Evolutionary conservation across 53 echinoderm and acorn worm genomes (phyloP).

Genomic region (Zoroaster sp.): DNA sequence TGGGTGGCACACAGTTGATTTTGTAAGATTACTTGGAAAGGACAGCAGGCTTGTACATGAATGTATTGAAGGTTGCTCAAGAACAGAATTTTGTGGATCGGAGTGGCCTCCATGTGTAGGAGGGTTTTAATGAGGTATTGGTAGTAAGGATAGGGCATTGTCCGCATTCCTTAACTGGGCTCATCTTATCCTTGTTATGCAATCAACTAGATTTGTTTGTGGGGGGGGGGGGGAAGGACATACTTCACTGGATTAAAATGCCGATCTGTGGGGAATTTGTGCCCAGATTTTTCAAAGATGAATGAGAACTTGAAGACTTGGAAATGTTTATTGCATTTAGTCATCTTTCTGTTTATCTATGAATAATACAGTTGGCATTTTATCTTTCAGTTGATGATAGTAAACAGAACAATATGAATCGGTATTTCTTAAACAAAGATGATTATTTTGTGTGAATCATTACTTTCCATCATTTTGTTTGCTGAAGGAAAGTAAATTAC

Average conservation of each 20-base stretch:
- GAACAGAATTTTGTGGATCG: too few species aligned
- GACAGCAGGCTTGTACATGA: too few species aligned
- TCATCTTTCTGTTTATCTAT: background rate
- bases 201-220: background rate
- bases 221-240: background rate
- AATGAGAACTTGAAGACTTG: background rate
- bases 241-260: background rate
- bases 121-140: conserved; percentile 46
- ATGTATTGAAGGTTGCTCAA: too few species aligned
- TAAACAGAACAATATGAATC: background rate
- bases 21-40: too few species aligned
- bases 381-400: background rate
- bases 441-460: too few species aligned
- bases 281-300: background rate
- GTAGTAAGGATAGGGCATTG: conserved; percentile 7
- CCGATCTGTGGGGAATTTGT: background rate
- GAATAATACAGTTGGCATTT: background rate
- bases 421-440: too few species aligned
- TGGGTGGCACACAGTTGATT: too few species aligned
- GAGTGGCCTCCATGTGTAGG: too few species aligned
- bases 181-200: background rate
- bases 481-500: too few species aligned
- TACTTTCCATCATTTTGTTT: too few species aligned
- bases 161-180: background rate
- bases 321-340: background rate